Conservation (phyloP, 2,888 invertebrate species). For the Leptopilina myrica region DNA sequence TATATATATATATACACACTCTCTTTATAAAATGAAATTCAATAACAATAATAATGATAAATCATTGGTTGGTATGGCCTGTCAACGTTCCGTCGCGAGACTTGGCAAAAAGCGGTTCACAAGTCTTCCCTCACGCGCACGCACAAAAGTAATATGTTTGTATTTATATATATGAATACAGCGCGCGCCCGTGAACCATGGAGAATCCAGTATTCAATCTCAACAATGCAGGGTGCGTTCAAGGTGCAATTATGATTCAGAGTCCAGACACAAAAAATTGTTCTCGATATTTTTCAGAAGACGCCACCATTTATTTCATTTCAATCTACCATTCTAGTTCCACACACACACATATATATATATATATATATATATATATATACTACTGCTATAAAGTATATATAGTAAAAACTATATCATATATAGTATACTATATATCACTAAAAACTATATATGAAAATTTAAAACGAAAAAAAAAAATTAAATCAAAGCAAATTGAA, state of each 20-base stretch:
- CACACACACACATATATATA: too few species aligned
- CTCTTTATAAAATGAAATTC: conserved; percentile 31
- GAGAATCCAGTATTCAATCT: conserved; percentile 27
- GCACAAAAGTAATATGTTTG: background rate
- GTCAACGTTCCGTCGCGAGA: conserved; percentile 7
- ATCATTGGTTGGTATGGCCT: conserved; percentile 25
- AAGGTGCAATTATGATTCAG: conserved; percentile 35
- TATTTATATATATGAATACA: too few species aligned
- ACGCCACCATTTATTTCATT: conserved; percentile 33
- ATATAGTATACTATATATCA: background rate
- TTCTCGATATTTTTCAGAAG: conserved; percentile 20
- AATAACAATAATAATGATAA: conserved; percentile 40
- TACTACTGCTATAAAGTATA: too few species aligned
- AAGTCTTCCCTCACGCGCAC: conserved; percentile 1
- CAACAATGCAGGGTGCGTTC: conserved; percentile 32
- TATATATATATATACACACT: background rate
- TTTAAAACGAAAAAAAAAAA: too few species aligned
- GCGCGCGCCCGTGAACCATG: conserved; percentile 12
- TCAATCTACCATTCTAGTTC: background rate
- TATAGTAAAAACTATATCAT: too few species aligned
- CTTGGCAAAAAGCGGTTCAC: conserved; percentile 29
- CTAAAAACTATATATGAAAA: too few species aligned
- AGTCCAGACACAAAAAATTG: conserved; percentile 10
- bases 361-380: background rate
- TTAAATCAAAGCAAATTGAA: too few species aligned